A percentile compares a stretch with the other conserved stretches of the same genome.
Evolutionary conservation across 2,113 vertebrate genomes (phyloP).

Genomic region (Leptosomus discolor): DNA sequence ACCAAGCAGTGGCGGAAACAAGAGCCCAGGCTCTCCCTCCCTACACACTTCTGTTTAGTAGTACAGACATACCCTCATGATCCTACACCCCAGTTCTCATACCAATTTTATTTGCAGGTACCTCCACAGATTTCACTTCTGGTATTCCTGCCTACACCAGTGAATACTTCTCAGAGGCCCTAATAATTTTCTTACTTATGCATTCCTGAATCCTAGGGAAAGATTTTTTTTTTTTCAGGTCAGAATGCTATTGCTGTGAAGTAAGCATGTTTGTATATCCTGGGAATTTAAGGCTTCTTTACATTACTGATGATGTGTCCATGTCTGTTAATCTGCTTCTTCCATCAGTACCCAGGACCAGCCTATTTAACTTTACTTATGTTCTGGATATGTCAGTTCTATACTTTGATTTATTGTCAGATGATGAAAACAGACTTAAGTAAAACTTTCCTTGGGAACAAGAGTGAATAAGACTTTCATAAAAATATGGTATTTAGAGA

Average conservation of each 20-base stretch:
- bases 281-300: not conserved
- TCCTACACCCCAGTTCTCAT: not conserved
- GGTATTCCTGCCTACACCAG: not conserved
- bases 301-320: not conserved
- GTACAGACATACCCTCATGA: not conserved
- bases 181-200: not conserved
- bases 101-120: not conserved
- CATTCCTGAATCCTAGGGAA: not conserved
- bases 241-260: not conserved
- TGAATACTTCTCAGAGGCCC: not conserved
- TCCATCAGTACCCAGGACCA: not conserved
- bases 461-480: not conserved
- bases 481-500: not conserved
- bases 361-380: not conserved
- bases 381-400: not conserved
- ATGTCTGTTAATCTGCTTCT: not conserved
- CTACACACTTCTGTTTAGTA: fast-evolving
- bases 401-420: not conserved
- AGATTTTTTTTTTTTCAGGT: not conserved
- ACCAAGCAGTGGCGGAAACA: fast-evolving
- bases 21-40: not conserved
- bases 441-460: not conserved
- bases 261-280: not conserved
- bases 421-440: not conserved
- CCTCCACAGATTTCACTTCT: not conserved